Evolutionary conservation across 1,140 invertebrate species (phyloP).

Genomic region (Hyposmocoma kahamanoa): DNA sequence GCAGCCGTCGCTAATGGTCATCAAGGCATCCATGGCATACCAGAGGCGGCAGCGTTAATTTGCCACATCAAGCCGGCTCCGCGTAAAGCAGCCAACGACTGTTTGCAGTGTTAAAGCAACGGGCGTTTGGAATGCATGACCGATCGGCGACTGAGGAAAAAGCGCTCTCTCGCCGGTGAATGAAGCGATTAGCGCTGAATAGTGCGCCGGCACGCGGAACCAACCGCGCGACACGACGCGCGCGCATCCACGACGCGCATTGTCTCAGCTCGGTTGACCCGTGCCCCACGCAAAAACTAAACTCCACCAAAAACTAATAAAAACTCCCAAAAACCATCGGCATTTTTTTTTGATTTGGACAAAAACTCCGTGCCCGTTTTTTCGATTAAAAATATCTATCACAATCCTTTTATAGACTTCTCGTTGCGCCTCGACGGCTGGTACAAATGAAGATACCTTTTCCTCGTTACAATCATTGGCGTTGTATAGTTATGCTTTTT

Average conservation of each 20-base stretch:
- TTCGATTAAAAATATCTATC: conserved; percentile 19
- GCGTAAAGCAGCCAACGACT: conserved; percentile 9
- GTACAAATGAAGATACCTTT: conserved; percentile 17
- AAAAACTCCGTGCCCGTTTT: conserved; percentile 54
- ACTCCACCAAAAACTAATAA: conserved; percentile 42
- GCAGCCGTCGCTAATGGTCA: conserved; percentile 2
- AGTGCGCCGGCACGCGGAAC: conserved; percentile 62
- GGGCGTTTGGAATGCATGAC: conserved; percentile 57
- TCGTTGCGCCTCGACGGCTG: conserved; percentile 12
- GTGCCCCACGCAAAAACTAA: conserved; percentile 58
- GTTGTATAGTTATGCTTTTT: no score
- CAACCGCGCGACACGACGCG: conserved; percentile 53
- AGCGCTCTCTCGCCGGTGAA: conserved; percentile 46
- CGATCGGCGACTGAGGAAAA: conserved; percentile 51
- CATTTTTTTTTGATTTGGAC: conserved; percentile 43
- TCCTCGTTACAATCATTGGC: no score
- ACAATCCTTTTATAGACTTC: conserved; percentile 22
- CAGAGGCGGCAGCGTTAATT: conserved; percentile 22
- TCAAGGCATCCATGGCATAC: background rate
- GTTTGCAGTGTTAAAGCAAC: conserved; percentile 12
- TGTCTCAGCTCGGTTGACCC: conserved; percentile 68
- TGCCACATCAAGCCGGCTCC: conserved; percentile 24
- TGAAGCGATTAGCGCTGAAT: conserved; percentile 70
- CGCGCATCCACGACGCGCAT: conserved; percentile 44
- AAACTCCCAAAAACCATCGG: conserved; percentile 30